Conservation (phyloP, 2,797 vertebrate species). For the Salmo trutta region DNA sequence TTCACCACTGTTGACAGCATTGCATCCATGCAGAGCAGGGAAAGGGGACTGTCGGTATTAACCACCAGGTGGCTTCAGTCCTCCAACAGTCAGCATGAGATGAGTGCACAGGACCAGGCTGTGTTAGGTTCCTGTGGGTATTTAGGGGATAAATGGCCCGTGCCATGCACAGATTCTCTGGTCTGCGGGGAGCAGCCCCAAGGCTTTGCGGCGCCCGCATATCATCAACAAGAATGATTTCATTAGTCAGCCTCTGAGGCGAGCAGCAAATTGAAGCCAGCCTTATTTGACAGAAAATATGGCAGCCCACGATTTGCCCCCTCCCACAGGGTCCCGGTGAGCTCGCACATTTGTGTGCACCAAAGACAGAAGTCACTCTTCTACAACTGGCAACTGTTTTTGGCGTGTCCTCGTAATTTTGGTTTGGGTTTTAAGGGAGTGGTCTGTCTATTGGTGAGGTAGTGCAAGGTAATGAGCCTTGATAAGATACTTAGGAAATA, state of each 20-base stretch:
- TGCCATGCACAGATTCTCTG: neutral
- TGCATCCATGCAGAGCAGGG: neutral
- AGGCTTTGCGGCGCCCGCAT: neutral
- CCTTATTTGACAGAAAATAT: neutral
- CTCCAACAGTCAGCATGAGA: slow-evolving; percentile 6
- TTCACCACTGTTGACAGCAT: neutral
- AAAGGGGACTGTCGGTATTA: neutral
- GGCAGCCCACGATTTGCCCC: neutral
- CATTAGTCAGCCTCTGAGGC: neutral
- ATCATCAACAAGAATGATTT: neutral
- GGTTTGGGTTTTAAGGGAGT: neutral
- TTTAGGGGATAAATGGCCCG: slow-evolving; percentile 5
- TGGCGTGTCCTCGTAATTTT: neutral
- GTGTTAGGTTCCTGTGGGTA: neutral
- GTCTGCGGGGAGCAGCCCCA: neutral
- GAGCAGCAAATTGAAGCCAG: neutral
- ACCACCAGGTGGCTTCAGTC: slow-evolving; percentile 16
- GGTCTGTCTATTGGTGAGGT: neutral
- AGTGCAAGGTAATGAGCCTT: neutral
- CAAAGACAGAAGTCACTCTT: neutral
- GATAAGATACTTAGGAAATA: neutral
- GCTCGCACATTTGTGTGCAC: neutral
- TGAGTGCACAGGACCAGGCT: neutral
- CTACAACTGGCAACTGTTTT: neutral
- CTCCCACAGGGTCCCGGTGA: neutral